Evolutionary conservation across 92 coral and sea anemone genomes (phyloP).

Genomic region (Pocillopora grandis): DNA sequence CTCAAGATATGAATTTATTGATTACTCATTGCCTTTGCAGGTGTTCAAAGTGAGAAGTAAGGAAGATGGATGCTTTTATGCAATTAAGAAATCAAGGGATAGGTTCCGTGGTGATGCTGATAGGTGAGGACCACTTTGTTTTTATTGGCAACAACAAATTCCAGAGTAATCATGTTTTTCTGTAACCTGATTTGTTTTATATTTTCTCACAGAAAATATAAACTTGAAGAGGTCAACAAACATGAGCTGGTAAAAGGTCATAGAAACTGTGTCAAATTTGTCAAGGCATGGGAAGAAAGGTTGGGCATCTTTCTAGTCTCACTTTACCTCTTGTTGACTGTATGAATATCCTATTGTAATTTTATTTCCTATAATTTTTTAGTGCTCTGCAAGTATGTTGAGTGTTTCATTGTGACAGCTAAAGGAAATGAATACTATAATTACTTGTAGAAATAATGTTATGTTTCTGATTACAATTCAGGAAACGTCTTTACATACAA

Average conservation of each 20-base stretch:
- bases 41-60: slow-evolving; percentile 91
- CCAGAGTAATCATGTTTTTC: not conserved
- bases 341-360: too few relatives aligned
- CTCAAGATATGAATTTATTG: too few relatives aligned
- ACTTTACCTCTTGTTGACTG: not conserved
- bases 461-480: slow-evolving; percentile 18
- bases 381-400: too few relatives aligned
- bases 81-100: slow-evolving; percentile 94
- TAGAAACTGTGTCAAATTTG: slow-evolving; percentile 90
- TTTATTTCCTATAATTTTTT: too few relatives aligned
- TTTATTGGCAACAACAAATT: not conserved
- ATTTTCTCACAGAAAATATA: slow-evolving; percentile 66
- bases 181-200: too few relatives aligned
- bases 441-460: not conserved
- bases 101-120: slow-evolving; percentile 95
- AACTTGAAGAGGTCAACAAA: slow-evolving; percentile 94
- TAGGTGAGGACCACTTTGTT: slow-evolving; percentile 51
- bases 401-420: too few relatives aligned
- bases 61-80: slow-evolving; percentile 91
- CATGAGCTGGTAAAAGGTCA: slow-evolving; percentile 82
- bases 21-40: slow-evolving; percentile 17
- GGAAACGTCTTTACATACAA: slow-evolving; percentile 94
- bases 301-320: slow-evolving; percentile 4
- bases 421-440: too few relatives aligned
- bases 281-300: slow-evolving; percentile 99